Evolutionary conservation across 2,797 vertebrate species (phyloP).

Genomic region (Garrulus glandarius): DNA sequence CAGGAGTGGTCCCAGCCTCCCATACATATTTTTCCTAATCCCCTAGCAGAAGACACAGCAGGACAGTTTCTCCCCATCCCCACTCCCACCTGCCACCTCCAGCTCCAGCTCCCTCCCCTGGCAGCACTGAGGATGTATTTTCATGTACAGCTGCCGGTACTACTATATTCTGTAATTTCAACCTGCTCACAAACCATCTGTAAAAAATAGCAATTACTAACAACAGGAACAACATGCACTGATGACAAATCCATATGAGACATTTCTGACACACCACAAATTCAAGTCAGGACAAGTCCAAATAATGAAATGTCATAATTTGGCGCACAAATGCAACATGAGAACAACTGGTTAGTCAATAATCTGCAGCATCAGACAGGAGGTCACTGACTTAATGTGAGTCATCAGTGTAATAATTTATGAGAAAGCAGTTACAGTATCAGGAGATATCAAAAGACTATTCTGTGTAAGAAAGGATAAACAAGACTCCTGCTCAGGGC

Average conservation of each 20-base stretch:
- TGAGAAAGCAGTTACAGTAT: not conserved
- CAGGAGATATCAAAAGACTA: not conserved
- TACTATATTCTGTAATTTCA: not conserved
- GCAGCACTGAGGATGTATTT: not conserved
- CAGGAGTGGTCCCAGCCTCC: not conserved
- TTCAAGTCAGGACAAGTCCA: not conserved
- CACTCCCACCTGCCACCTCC: not conserved
- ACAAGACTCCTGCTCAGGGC: not conserved
- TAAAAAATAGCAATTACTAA: not conserved
- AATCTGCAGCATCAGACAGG: not conserved
- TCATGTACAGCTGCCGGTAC: not conserved
- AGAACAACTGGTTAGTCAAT: not conserved
- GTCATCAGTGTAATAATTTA: not conserved
- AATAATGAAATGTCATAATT: not conserved
- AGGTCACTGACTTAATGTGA: not conserved
- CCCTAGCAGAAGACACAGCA: not conserved
- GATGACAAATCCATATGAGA: not conserved
- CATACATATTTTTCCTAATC: not conserved
- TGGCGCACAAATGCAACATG: not conserved
- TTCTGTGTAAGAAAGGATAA: not conserved
- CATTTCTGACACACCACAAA: not conserved
- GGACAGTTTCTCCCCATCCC: accelerated
- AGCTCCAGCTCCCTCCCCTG: not conserved
- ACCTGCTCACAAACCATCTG: not conserved
- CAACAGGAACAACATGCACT: not conserved